Evolutionary conservation across 1,140 invertebrate species (phyloP), one percentile per base, ranked within the genome.

Genomic region (Drosophila ercepeae): DNA sequence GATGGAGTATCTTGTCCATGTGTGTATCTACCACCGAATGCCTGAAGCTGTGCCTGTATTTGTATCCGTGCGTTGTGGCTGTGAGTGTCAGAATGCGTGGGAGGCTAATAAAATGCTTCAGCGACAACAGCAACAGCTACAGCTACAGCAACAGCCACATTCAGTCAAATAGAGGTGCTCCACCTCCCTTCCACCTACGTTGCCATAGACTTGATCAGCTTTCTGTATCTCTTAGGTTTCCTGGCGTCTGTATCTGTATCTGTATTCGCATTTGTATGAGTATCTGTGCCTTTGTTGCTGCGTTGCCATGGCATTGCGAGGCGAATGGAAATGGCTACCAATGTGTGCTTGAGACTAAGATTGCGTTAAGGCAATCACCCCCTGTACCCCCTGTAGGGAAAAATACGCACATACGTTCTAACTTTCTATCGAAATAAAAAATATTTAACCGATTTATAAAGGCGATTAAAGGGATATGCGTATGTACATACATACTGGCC

Each of bases 41-140:
- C 19, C 7, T 68, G 45, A 44, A 19, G 52, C 9, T 61, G 41
- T 58, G 19, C 5, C n/a, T 44, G 25, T 53, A 7, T 29, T 6
- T 21, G 49, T 70, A 19, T 52, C 67, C 60, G 19, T 54, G 34
- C 21, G 21, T 14, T 36, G 32, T 46, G 41, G 51, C 34, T 57
- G 55, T 60, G 79, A 41, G 81, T 68, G 71, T 75, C 67, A 52
- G 58, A 61, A 68, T 59, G 82, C 75, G 81, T 84, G 81, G 81
- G 82, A 77, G 81, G 81, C 81, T 88, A 86, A 86, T 86, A 76
- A 86, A 86, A 86, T 88, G 81, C 81, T 77, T 86, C 81, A 86
- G 53, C 81, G 75, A 64, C 81, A 86, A 71, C 81, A 71, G 60
- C 81, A 75, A 58, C 76, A 84, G 46, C 81, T 74, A 51, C 69